phyloP scores from a whole-genome alignment of 2,888 invertebrate species.

The Parnassius mnemosyne region DNA sequence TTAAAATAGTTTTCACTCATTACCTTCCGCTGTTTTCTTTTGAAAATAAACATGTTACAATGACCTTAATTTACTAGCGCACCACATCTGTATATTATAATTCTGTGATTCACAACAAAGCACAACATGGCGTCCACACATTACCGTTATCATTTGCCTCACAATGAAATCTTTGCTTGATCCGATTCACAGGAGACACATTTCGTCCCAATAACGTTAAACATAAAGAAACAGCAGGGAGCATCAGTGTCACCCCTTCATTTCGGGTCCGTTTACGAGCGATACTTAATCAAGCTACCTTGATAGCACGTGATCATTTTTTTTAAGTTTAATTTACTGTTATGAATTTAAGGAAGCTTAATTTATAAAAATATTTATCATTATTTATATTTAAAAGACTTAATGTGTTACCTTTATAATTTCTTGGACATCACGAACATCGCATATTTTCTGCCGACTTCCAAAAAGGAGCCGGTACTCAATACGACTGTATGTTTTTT shows the following conservation, averaged over 20 bases:
- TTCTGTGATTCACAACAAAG: conserved; percentile 49
- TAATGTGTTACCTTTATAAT: conserved; percentile 33
- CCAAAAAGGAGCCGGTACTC: too few relatives aligned
- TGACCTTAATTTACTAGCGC: neutral
- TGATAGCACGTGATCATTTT: conserved; percentile 27
- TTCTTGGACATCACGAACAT: conserved; percentile 18
- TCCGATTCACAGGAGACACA: conserved; percentile 63
- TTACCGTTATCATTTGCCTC: conserved; percentile 75
- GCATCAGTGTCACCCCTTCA: conserved; percentile 74
- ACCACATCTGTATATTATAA: conserved; percentile 31
- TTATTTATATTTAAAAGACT: conserved; percentile 32
- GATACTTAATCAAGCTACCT: conserved; percentile 41
- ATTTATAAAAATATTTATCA: too few relatives aligned
- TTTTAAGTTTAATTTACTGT: conserved; percentile 29
- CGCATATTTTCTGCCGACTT: too few relatives aligned
- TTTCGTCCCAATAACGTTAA: conserved; percentile 70
- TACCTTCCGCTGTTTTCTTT: too few relatives aligned
- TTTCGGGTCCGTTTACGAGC: conserved; percentile 44
- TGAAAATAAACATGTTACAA: too few relatives aligned
- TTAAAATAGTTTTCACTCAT: too few relatives aligned
- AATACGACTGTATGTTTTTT: too few relatives aligned
- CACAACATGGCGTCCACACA: conserved; percentile 70
- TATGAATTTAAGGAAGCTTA: conserved; percentile 2
- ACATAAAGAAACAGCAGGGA: conserved; percentile 75
- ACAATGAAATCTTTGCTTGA: conserved; percentile 67